Evolutionary conservation across 2,113 vertebrate species (phyloP).

Genomic region (Anas platyrhynchos): DNA sequence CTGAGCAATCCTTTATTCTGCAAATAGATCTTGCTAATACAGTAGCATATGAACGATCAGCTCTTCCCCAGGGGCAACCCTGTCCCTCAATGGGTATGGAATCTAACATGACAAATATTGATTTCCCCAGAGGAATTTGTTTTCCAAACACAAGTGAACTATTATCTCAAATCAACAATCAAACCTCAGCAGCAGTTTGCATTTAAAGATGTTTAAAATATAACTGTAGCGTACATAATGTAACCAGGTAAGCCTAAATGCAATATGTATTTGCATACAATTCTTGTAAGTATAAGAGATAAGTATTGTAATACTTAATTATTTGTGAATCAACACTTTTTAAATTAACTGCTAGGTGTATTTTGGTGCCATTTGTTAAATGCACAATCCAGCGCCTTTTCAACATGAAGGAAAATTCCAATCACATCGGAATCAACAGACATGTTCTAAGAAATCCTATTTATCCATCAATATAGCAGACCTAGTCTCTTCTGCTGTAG

Average conservation of each 20-base stretch:
- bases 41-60: background rate
- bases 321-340: background rate
- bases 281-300: background rate
- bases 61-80: background rate
- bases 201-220: constrained; percentile 11
- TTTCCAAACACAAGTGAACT: constrained; percentile 11
- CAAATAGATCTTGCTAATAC: background rate
- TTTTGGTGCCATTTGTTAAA: background rate
- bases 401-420: background rate
- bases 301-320: background rate
- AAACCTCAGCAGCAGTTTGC: background rate
- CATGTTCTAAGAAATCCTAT: background rate
- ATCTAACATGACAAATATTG: constrained; percentile 25
- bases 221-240: background rate
- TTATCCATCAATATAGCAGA: background rate
- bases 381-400: background rate
- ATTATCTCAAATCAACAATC: constrained; percentile 22
- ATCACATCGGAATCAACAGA: background rate
- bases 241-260: background rate
- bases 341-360: background rate
- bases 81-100: background rate
- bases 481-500: background rate
- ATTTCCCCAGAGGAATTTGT: constrained; percentile 15
- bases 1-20: background rate
- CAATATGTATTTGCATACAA: background rate